Conservation (phyloP, 2,888 invertebrate species). For the Nomada ferruginata region DNA sequence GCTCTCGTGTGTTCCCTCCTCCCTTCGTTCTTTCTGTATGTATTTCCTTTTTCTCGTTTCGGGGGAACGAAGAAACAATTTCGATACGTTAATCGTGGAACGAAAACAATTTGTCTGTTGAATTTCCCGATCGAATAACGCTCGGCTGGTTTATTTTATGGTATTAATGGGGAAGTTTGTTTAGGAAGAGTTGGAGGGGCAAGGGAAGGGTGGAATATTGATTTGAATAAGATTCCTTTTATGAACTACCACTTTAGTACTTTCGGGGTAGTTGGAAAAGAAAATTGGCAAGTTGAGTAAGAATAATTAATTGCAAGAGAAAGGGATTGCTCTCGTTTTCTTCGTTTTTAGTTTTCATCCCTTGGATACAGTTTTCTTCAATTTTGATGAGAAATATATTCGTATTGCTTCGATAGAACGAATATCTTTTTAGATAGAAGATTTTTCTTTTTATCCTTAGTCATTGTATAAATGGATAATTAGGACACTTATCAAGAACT, state of each 20-base stretch:
- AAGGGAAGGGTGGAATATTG: background rate
- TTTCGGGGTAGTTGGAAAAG: background rate
- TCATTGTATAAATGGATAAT: too few species aligned
- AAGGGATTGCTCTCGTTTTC: too few species aligned
- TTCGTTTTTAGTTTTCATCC: too few species aligned
- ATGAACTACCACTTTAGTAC: background rate
- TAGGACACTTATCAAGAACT: too few species aligned
- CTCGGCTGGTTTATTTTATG: background rate
- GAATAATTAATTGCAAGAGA: too few species aligned
- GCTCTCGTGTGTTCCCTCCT: conserved; percentile 3
- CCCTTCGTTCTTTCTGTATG: background rate
- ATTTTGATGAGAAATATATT: too few species aligned
- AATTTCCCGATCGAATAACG: conserved; percentile 7
- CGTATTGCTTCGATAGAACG: too few species aligned
- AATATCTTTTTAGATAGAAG: too few species aligned
- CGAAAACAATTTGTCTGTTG: conserved; percentile 21
- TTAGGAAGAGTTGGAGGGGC: background rate
- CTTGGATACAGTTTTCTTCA: too few species aligned
- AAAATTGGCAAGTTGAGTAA: background rate
- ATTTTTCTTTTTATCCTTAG: too few species aligned
- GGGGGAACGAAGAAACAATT: background rate
- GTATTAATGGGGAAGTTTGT: conserved; percentile 12
- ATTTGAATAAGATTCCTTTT: background rate
- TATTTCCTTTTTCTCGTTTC: background rate
- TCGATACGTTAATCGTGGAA: conserved; percentile 18